Evolutionary conservation across 1,140 invertebrate genomes (phyloP).

Genomic region (Lordiphosa mommai): DNA sequence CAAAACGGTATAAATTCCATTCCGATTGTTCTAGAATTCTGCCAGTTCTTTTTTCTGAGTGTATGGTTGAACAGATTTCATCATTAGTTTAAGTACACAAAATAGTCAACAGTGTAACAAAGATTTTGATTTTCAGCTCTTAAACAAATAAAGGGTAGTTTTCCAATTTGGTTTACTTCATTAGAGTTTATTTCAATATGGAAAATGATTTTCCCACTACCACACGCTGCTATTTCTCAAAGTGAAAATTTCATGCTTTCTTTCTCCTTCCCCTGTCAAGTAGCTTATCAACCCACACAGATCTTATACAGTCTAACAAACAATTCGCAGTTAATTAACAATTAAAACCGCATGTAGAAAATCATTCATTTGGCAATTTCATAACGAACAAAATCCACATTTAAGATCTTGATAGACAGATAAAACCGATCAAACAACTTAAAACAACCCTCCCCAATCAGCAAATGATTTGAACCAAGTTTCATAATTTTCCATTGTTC

Average conservation of each 20-base stretch:
- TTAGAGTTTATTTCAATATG: neutral
- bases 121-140: too few species aligned
- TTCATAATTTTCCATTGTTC: constrained; percentile 76
- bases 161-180: constrained; percentile 3
- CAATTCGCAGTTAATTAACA: constrained; percentile 74
- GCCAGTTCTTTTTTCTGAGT: too few species aligned
- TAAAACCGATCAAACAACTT: constrained; percentile 48
- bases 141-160: constrained; percentile 16
- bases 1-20: too few species aligned
- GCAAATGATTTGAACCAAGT: constrained; percentile 74
- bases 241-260: constrained; percentile 36
- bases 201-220: neutral
- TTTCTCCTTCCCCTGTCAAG: neutral
- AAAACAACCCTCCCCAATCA: constrained; percentile 37
- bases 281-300: constrained; percentile 40
- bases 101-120: too few species aligned
- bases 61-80: too few species aligned
- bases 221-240: neutral
- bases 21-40: too few species aligned
- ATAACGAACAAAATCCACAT: constrained; percentile 30
- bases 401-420: constrained; percentile 32
- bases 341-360: constrained; percentile 71
- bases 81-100: too few species aligned
- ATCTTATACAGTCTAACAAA: constrained; percentile 40
- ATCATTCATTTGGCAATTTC: constrained; percentile 66